phyloP scores from a whole-genome alignment of 2,797 vertebrate species.

The Aulostomus chinensis region DNA sequence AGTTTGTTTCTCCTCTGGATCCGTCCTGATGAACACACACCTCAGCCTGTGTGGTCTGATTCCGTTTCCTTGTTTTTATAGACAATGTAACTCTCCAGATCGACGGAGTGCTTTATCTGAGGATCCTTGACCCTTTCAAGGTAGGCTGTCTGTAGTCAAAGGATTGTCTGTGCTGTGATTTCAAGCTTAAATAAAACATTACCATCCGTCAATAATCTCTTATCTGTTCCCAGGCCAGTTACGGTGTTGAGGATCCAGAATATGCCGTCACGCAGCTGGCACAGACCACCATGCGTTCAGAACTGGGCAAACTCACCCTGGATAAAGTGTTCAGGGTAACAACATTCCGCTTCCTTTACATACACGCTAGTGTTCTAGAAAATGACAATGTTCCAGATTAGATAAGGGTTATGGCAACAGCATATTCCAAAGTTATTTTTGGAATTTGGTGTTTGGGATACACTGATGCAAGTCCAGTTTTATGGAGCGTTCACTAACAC shows the following conservation, averaged over 20 bases:
- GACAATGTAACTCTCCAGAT: constrained; percentile 97
- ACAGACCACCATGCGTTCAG: constrained; percentile 98
- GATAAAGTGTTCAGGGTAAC: constrained; percentile 97
- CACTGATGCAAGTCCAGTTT: too few species aligned
- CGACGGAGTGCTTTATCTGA: constrained; percentile 94
- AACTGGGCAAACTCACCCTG: constrained; percentile 94
- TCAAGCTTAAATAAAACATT: too few species aligned
- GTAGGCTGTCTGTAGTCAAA: constrained; percentile 70
- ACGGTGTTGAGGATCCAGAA: constrained; percentile 96
- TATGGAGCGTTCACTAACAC: too few species aligned
- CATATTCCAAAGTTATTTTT: too few species aligned
- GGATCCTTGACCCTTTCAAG: constrained; percentile 95
- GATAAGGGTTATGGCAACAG: too few species aligned
- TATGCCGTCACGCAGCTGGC: constrained; percentile 97
- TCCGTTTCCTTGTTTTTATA: constrained; percentile 48
- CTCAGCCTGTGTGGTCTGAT: not conserved
- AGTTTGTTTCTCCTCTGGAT: constrained; percentile 24
- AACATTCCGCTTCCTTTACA: not conserved
- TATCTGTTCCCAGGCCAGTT: constrained; percentile 86
- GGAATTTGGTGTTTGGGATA: too few species aligned
- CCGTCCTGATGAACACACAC: not conserved
- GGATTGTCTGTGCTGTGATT: too few species aligned
- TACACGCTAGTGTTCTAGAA: too few species aligned
- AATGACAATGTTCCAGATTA: too few species aligned
- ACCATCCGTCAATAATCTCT: not conserved